These are phyloP conservation scores for Diadophis punctatus DNA, from an alignment of 2,113 vertebrate genomes.

Conservation along the genomic window DNA sequence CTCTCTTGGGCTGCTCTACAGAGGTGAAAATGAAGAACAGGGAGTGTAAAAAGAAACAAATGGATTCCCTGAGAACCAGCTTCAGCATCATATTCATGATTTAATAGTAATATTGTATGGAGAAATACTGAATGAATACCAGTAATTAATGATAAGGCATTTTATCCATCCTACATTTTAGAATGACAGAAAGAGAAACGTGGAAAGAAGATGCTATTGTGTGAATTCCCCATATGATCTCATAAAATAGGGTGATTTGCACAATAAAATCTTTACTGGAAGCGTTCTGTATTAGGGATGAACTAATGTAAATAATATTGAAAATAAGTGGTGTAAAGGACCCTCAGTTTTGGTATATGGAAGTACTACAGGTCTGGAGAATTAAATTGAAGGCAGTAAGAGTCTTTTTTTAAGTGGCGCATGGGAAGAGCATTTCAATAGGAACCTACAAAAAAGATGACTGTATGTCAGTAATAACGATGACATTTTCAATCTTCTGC, in stretches of 20 bases:
- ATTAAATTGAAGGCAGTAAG: background rate
- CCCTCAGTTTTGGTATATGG: background rate
- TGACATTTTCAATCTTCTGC: slow-evolving; percentile 24
- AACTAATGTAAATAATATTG: background rate
- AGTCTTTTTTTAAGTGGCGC: background rate
- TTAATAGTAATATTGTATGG: too few species aligned
- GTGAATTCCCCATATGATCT: too few species aligned
- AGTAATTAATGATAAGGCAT: too few species aligned
- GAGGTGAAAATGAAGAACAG: too few species aligned
- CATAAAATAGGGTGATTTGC: background rate
- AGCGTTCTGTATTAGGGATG: background rate
- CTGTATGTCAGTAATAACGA: slow-evolving; percentile 25
- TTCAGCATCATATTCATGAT: too few species aligned
- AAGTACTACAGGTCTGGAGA: slow-evolving; percentile 19
- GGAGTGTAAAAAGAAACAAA: too few species aligned
- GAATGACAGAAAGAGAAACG: too few species aligned
- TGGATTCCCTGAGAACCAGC: too few species aligned
- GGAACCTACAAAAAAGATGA: slow-evolving; percentile 17
- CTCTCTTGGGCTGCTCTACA: too few species aligned
- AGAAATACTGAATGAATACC: too few species aligned
- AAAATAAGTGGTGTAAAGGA: background rate
- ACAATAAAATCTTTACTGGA: background rate
- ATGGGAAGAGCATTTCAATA: background rate
- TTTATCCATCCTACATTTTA: too few species aligned
- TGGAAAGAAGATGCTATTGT: too few species aligned